Percentiles rank a stretch among this genome's conserved stretches.
These are phyloP conservation scores for Chromis chromis DNA, from an alignment of 2,797 vertebrate genomes.

Conservation along the genomic window DNA sequence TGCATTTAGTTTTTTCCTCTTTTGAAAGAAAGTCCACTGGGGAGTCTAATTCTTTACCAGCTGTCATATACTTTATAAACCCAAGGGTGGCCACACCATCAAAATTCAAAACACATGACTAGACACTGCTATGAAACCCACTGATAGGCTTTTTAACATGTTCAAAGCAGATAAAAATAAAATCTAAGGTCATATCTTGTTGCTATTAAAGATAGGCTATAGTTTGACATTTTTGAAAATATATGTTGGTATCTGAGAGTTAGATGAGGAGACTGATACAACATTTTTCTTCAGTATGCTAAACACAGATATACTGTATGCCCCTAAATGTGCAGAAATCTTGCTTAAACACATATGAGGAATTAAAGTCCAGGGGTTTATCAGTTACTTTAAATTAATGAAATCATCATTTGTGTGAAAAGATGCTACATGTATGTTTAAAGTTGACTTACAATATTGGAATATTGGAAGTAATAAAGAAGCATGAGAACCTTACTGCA, in stretches of 20 bases:
- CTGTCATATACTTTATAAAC: not conserved
- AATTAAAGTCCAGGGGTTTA: no score
- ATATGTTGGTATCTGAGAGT: conserved; percentile 5
- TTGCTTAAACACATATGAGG: no score
- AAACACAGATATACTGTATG: no score
- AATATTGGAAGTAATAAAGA: no score
- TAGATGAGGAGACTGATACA: conserved; percentile 4
- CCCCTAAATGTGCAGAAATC: no score
- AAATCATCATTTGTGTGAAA: no score
- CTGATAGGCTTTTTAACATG: not conserved
- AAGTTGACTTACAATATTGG: no score
- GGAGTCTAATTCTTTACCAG: conserved; percentile 18
- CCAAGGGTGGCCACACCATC: not conserved
- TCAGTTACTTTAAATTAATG: no score
- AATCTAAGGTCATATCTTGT: not conserved
- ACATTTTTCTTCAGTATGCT: no score
- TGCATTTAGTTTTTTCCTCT: conserved; percentile 9
- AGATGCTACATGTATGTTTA: no score
- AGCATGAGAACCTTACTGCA: no score
- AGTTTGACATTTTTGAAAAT: conserved; percentile 2
- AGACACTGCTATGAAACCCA: not conserved
- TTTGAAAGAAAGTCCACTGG: conserved; percentile 4
- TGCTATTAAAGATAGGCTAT: not conserved
- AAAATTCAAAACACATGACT: not conserved
- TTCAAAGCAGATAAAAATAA: not conserved